Evolutionary conservation across 2,113 vertebrate genomes (phyloP).

Genomic region (Carettochelys insculpta): DNA sequence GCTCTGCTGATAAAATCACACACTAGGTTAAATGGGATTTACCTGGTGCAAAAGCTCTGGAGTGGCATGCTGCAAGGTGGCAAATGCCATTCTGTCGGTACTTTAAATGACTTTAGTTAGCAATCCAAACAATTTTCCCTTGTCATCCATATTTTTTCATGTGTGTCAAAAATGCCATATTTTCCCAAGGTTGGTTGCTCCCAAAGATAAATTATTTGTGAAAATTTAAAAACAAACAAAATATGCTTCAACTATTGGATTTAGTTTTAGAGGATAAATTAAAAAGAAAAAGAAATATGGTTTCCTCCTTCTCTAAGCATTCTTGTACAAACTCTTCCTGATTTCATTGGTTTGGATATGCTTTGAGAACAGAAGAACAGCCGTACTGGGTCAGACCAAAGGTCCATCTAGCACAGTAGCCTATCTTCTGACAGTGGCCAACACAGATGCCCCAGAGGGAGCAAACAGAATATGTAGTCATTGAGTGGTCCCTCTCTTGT

Average conservation of each 20-base stretch:
- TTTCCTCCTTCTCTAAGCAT: neutral
- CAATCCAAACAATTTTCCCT: neutral
- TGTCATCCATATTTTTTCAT: neutral
- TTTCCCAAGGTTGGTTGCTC: neutral
- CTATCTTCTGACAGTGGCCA: no score
- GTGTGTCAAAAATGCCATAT: neutral
- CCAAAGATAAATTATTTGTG: neutral
- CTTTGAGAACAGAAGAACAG: no score
- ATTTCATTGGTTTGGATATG: neutral
- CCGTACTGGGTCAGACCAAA: no score
- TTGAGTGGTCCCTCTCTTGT: no score
- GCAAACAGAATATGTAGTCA: no score
- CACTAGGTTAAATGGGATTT: neutral
- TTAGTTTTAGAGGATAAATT: neutral
- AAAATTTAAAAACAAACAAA: neutral
- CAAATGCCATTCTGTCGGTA: neutral
- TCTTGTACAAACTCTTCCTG: neutral
- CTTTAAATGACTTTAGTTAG: neutral
- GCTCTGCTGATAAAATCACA: neutral
- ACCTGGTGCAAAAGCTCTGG: neutral
- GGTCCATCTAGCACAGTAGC: no score
- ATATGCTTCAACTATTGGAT: neutral
- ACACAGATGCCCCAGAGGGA: no score
- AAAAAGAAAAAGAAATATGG: neutral
- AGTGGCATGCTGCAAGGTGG: neutral